Conservation (phyloP, 2,797 vertebrate genomes). For the Danio choprae region DNA sequence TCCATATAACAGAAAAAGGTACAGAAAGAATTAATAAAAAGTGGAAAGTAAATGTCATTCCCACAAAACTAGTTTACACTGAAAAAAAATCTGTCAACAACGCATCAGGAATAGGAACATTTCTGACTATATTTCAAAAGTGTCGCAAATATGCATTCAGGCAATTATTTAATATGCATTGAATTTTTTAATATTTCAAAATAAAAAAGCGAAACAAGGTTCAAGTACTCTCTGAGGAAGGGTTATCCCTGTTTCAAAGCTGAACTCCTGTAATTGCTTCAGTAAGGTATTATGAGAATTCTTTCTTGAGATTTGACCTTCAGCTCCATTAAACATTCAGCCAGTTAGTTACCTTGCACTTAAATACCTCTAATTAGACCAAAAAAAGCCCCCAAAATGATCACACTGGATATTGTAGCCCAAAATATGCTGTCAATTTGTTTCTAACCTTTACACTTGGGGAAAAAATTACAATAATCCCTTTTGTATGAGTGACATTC, state of each 20-base stretch:
- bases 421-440: slow-evolving; percentile 4
- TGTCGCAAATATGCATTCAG: neutral
- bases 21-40: neutral
- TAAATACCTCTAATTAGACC: slow-evolving; percentile 50
- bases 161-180: neutral
- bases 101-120: too few species aligned
- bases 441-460: slow-evolving; percentile 1
- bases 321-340: slow-evolving; percentile 47
- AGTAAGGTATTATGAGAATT: slow-evolving; percentile 29
- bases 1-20: neutral
- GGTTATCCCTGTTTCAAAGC: slow-evolving; percentile 39
- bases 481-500: neutral
- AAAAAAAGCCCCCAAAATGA: slow-evolving; percentile 20
- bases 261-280: slow-evolving; percentile 47
- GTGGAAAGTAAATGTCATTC: neutral
- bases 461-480: neutral
- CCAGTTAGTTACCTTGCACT: slow-evolving; percentile 27
- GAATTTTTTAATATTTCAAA: slow-evolving; percentile 12
- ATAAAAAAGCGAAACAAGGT: slow-evolving; percentile 3
- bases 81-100: neutral
- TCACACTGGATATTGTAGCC: neutral
- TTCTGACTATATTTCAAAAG: neutral
- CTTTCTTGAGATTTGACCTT: slow-evolving; percentile 31
- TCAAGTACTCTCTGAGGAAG: slow-evolving; percentile 29
- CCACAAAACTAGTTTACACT: neutral